Conservation (phyloP, 1,140 invertebrate species). For the Riptortus pedestris region DNA sequence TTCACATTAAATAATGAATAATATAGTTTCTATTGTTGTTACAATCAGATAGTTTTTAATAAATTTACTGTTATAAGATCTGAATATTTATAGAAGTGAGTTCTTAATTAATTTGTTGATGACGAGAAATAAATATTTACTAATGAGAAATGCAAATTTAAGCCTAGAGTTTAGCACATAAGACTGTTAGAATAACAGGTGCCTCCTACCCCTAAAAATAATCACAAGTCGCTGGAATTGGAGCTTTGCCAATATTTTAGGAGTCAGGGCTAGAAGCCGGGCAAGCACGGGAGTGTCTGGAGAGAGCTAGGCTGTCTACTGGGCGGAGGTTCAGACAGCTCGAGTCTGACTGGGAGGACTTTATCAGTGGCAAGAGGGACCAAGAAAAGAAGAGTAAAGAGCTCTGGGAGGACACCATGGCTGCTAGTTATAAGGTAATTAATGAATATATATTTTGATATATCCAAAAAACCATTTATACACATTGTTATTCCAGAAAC, state of each 20-base stretch:
- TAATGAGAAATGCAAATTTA: not conserved
- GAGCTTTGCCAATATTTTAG: slow-evolving; percentile 12
- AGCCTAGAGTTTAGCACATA: not conserved
- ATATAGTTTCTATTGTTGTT: too few relatives aligned
- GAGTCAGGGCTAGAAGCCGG: slow-evolving; percentile 6
- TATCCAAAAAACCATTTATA: too few relatives aligned
- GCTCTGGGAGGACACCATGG: slow-evolving; percentile 57
- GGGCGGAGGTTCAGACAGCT: not conserved
- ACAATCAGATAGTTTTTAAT: too few relatives aligned
- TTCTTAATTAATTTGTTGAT: too few relatives aligned
- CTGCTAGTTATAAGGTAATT: slow-evolving; percentile 58
- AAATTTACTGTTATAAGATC: too few relatives aligned
- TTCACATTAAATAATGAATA: too few relatives aligned
- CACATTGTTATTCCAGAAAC: too few relatives aligned
- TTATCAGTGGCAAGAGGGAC: not conserved
- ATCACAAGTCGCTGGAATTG: slow-evolving; percentile 4
- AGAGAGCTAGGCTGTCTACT: not conserved
- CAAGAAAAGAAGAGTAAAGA: slow-evolving; percentile 33
- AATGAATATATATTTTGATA: not conserved
- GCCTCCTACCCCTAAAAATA: slow-evolving; percentile 4
- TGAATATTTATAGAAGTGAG: too few relatives aligned
- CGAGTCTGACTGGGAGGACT: not conserved
- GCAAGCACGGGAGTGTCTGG: not conserved
- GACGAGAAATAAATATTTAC: too few relatives aligned
- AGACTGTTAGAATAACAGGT: not conserved